Percentiles rank a stretch among this genome's conserved stretches.
Evolutionary conservation across 2,113 vertebrate genomes (phyloP).

Genomic region (Ornithorhynchus anatinus): DNA sequence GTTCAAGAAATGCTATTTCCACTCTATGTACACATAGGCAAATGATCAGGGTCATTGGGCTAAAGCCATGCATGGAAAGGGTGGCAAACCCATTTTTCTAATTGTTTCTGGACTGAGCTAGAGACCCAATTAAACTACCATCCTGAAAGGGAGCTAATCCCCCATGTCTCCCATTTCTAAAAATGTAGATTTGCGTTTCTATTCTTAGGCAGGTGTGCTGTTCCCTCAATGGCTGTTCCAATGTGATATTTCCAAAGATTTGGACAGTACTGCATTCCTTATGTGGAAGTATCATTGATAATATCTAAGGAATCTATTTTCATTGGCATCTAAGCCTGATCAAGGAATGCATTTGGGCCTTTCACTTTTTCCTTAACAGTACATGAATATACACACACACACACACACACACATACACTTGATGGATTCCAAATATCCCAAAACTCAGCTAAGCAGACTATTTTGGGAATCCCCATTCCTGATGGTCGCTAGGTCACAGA

Average conservation of each 20-base stretch:
- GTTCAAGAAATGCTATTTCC: no score
- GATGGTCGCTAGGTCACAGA: no score
- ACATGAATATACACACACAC: slow-evolving; percentile 6
- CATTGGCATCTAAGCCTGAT: background rate
- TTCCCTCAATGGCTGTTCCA: slow-evolving; percentile 12
- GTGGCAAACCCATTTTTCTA: slow-evolving; percentile 29
- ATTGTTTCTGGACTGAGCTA: slow-evolving; percentile 18
- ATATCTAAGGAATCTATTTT: background rate
- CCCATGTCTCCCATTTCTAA: slow-evolving; percentile 22
- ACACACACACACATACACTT: no score
- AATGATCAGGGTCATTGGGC: no score
- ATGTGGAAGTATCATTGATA: slow-evolving; percentile 7
- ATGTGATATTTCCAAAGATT: slow-evolving; percentile 25
- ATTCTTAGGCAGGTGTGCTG: background rate
- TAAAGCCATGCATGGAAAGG: slow-evolving; percentile 13
- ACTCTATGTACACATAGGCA: no score
- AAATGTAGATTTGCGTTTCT: slow-evolving; percentile 36
- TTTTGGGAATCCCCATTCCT: no score
- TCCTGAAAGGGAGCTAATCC: slow-evolving; percentile 30
- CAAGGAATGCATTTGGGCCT: background rate
- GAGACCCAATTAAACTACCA: background rate
- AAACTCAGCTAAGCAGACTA: no score
- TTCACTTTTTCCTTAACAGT: background rate
- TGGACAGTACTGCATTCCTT: slow-evolving; percentile 11
- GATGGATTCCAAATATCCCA: no score